Base-by-base conservation (phyloP, 2,113 vertebrate species). In the Atrichornis clamosus region DNA sequence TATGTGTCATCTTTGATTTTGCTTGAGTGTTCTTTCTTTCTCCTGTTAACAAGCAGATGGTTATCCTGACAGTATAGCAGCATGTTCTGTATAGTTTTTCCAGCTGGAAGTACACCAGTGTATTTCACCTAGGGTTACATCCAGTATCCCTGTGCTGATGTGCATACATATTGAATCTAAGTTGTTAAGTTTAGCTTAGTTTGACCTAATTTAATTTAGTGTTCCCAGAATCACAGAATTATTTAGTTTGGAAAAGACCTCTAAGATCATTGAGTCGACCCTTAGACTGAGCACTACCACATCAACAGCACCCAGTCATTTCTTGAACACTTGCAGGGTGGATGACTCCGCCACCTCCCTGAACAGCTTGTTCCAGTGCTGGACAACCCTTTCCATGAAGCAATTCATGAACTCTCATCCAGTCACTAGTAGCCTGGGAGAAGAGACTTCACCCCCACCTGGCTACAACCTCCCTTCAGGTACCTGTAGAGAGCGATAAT, bases 41-140 rank as follows among this genome's bases (percentile, higher is more conserved):
- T 64, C 35, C 39, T 90, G 30, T 87, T 95, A 93, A 50, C n/a
- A 87, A 91, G 58, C 47, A 90, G 80, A 60, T 67, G 90, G 91
- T 85, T 81, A 96, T 95, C 37, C 33, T 93, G 58, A 41, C 5
- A 46, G 33, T 77, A 27, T 21, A 77, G 22, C 42, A 91, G 28
- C 14, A 27, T 14, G 12, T 55, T 86, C 50, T 78, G 7, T 49
- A 10, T 37, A 44, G 22, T 55, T 78, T 74, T 81, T 78, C 16
- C 14, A 81, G 37, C 41, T 78, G 33, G 33, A 81, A 17, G 20
- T 59, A 49, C 7, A 72, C 4, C 32, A 18, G 6, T 44, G 20
- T 87, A 27, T 58, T 76, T 87, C 39, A 84, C 32, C 15, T 73
- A 55, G 30, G 9, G 26, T 60, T 49, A 67, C 41, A 35, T 72